These are phyloP conservation scores for Drosophila pegasa DNA, from an alignment of 2,888 invertebrate genomes.

Conservation along the genomic window DNA sequence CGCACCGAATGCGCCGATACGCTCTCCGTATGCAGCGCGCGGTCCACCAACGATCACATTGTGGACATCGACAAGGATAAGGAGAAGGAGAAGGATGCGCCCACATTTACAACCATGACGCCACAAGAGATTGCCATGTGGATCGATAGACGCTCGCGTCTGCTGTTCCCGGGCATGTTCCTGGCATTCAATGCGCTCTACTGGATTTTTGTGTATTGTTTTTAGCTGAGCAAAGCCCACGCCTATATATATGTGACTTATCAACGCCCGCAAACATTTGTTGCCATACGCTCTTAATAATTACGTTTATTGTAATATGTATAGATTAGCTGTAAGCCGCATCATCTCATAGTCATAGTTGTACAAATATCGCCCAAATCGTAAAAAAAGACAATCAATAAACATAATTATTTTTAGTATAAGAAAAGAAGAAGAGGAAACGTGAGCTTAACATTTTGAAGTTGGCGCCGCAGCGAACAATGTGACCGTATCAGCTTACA, in stretches of 20 bases:
- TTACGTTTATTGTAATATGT: conserved; percentile 61
- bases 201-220: conserved; percentile 82
- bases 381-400: conserved; percentile 40
- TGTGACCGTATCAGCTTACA: conserved; percentile 6
- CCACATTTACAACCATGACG: conserved; percentile 83
- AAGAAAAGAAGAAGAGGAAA: background rate
- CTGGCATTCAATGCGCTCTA: conserved; percentile 80
- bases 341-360: conserved; percentile 79
- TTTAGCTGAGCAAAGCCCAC: conserved; percentile 50
- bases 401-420: conserved; percentile 31
- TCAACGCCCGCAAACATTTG: conserved; percentile 16
- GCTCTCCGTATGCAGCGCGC: conserved; percentile 75
- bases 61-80: conserved; percentile 77
- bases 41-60: conserved; percentile 70
- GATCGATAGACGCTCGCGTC: conserved; percentile 80
- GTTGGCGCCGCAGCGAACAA: background rate
- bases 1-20: conserved; percentile 80
- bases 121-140: conserved; percentile 83
- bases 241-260: conserved; percentile 13
- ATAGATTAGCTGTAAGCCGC: conserved; percentile 60
- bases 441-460: background rate
- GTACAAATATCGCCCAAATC: conserved; percentile 59
- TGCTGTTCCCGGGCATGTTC: conserved; percentile 80
- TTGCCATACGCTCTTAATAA: conserved; percentile 49
- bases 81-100: conserved; percentile 67